A percentile compares a stretch with the other conserved stretches of the same genome.
Conservation (phyloP, 23 tunicate genomes). For the Styela clava region DNA sequence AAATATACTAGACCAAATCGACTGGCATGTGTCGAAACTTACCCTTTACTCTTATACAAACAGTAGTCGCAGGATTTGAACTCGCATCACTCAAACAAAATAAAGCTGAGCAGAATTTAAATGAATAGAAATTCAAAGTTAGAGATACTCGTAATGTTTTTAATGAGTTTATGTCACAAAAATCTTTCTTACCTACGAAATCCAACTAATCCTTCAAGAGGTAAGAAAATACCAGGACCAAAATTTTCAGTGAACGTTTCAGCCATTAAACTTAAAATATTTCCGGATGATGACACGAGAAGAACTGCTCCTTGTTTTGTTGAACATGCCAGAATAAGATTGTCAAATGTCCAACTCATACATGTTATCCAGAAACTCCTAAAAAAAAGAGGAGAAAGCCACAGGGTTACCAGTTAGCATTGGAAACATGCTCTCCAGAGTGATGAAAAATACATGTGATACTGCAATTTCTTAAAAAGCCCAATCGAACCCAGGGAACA, state of each 20-base stretch:
- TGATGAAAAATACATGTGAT: too few relatives aligned
- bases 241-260: slow-evolving; percentile 43
- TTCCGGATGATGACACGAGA: slow-evolving; percentile 40
- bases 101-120: too few relatives aligned
- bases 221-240: slow-evolving; percentile 60
- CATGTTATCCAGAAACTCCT: slow-evolving; percentile 73
- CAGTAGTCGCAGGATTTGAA: too few relatives aligned
- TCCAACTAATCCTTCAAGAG: slow-evolving; percentile 58
- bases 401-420: neutral
- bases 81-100: too few relatives aligned
- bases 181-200: slow-evolving; percentile 18
- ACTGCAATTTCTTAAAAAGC: too few relatives aligned
- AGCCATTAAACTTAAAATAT: slow-evolving; percentile 20
- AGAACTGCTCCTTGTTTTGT: slow-evolving; percentile 61
- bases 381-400: neutral
- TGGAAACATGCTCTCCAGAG: neutral
- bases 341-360: slow-evolving; percentile 67
- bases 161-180: too few relatives aligned
- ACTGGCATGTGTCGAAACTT: too few relatives aligned
- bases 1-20: too few relatives aligned
- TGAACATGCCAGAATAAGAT: slow-evolving; percentile 59
- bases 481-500: too few relatives aligned
- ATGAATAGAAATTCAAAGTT: too few relatives aligned
- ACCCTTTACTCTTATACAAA: too few relatives aligned
- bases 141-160: too few relatives aligned